Percentiles rank a stretch among this genome's conserved stretches.
Evolutionary conservation across 2,888 invertebrate species (phyloP).

Genomic region (Cryptocephalus primarius): DNA sequence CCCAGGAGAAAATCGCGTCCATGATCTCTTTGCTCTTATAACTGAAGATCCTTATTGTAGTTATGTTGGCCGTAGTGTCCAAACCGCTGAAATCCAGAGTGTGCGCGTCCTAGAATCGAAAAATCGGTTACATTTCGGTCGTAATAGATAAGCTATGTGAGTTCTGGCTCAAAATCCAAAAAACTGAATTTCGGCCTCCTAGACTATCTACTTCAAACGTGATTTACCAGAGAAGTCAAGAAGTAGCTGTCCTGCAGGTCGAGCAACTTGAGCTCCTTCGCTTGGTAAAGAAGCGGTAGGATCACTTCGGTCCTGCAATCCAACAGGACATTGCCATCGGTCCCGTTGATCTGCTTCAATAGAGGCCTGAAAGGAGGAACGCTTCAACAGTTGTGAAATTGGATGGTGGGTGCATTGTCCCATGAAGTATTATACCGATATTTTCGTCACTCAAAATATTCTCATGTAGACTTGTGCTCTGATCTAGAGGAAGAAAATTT

Average conservation of each 20-base stretch:
- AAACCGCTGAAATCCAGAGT: constrained; percentile 49
- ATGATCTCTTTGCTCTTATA: constrained; percentile 41
- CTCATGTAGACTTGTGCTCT: too few species aligned
- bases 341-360: constrained; percentile 64
- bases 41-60: constrained; percentile 55
- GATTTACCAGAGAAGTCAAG: constrained; percentile 48
- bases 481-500: too few species aligned
- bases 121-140: neutral
- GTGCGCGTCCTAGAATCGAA: constrained; percentile 50
- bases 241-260: constrained; percentile 56
- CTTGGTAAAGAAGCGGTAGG: constrained; percentile 48
- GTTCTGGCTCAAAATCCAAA: too few species aligned
- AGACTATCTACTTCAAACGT: too few species aligned
- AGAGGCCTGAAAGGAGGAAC: constrained; percentile 43
- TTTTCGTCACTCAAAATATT: too few species aligned
- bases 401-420: too few species aligned
- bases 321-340: constrained; percentile 61
- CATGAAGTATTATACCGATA: too few species aligned
- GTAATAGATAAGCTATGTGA: neutral
- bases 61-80: constrained; percentile 56
- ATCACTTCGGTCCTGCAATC: constrained; percentile 62
- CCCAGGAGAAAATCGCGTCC: constrained; percentile 14
- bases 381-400: too few species aligned
- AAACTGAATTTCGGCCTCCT: too few species aligned
- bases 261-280: constrained; percentile 68